A percentile compares a stretch with the other conserved stretches of the same genome.
Evolutionary conservation across 2,888 invertebrate species (phyloP).

Genomic region (Melanargia galathea): DNA sequence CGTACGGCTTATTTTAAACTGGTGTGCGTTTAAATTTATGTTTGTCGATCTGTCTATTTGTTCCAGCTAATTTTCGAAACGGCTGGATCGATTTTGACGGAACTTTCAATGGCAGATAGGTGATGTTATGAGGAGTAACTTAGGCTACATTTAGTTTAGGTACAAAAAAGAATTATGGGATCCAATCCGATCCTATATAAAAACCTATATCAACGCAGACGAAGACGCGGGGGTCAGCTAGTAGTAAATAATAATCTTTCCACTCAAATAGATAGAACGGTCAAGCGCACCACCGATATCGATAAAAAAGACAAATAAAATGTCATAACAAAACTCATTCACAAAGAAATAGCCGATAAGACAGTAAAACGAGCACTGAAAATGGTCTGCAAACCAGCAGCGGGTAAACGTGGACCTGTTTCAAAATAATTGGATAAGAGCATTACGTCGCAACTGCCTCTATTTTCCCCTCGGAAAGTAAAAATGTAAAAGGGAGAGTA

Average conservation of each 20-base stretch:
- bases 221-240: too few relatives aligned
- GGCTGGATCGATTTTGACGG: too few relatives aligned
- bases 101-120: too few relatives aligned
- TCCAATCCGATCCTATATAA: too few relatives aligned
- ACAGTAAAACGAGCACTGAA: conserved; percentile 21
- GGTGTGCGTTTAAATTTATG: too few relatives aligned
- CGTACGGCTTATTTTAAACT: too few relatives aligned
- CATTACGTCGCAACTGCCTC: conserved; percentile 27
- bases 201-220: too few relatives aligned
- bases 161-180: too few relatives aligned
- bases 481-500: conserved; percentile 30
- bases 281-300: neutral
- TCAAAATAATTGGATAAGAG: conserved; percentile 38
- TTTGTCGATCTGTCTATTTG: too few relatives aligned
- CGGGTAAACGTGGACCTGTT: conserved; percentile 27
- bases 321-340: conserved; percentile 8
- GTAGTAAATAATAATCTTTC: neutral
- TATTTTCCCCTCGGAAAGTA: conserved; percentile 24
- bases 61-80: too few relatives aligned
- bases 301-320: neutral
- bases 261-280: neutral
- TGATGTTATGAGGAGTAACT: too few relatives aligned
- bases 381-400: conserved; percentile 11
- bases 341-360: conserved; percentile 19
- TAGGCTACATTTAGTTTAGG: too few relatives aligned